Evolutionary conservation across 2,888 invertebrate genomes (phyloP), one percentile per base, ranked within the genome.

Genomic region (Halocaridina rubra): DNA sequence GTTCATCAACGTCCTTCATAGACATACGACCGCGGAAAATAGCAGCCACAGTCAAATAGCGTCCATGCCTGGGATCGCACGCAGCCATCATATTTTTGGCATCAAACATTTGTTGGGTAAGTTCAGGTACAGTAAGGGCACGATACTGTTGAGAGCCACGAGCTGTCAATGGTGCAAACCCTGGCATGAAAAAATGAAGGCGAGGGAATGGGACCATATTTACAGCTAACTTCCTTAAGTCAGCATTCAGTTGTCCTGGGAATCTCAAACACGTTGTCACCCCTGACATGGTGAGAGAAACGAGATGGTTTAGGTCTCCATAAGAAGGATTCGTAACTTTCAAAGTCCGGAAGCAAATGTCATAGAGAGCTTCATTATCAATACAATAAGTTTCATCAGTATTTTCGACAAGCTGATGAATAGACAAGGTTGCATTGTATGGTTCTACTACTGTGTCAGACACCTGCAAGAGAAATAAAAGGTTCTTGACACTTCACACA

Each of bases 181-280:
- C 96, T 29, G 96, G 96, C 92, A 96, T 96, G 91, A 96, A 96
- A 93, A 96, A 96, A 90, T 96, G 96, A 64, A 96, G 92, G 89
- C 96, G 94, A 85, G 97, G 97, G 92, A 97, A 97, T 22, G 97
- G 97, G 19, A 97, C 96, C 97, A 97, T 97, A 91, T 97, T 97
- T 5, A 97, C 96, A 22, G 95, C 95, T 87, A 96, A 92, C 91
- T 97, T 95, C 86, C 97, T 93, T 78, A 97, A 92, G 92, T 97
- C 97, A 16, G 97, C 96, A 90, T 97, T 97, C 90, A 97, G 90
- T 90, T 97, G 97, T 81, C 97, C 97, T 22, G 97, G 97, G 92
- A 97, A 97, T 89, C 97, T 93, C 53, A 97, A 93, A 88, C 92
- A 92, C 13, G 92, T 92, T 81, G 92, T 92, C 32, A 92, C 92